Evolutionary conservation across 2,797 vertebrate species (phyloP).

Genomic region (Pipistrellus nathusii): DNA sequence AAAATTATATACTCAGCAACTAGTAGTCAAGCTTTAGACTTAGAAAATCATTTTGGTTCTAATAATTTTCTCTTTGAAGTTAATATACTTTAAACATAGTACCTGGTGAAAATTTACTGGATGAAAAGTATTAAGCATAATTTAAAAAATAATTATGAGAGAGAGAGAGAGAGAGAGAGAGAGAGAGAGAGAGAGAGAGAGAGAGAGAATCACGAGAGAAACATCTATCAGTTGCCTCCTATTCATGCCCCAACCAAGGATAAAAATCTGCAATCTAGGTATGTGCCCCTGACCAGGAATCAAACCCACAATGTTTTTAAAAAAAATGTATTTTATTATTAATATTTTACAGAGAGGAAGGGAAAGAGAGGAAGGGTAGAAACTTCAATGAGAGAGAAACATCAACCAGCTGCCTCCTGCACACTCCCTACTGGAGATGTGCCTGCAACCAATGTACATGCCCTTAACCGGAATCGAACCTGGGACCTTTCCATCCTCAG

Average conservation of each 20-base stretch:
- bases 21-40: not conserved
- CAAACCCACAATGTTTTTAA: not conserved
- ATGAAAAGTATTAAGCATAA: slow-evolving; percentile 1
- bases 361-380: no score
- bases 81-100: not conserved
- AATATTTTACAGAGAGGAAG: no score
- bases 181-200: not conserved
- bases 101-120: not conserved
- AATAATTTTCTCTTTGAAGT: slow-evolving; percentile 17
- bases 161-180: not conserved
- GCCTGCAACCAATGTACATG: no score
- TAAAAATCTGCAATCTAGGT: not conserved
- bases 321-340: no score
- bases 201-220: not conserved
- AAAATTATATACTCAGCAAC: not conserved
- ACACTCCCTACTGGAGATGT: no score
- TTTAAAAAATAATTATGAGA: no score
- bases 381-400: no score
- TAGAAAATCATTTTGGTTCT: slow-evolving; percentile 32
- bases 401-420: no score
- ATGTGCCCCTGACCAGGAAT: not conserved
- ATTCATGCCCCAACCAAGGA: not conserved
- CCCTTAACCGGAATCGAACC: no score
- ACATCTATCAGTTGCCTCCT: not conserved
- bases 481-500: no score